Evolutionary conservation across 2,888 invertebrate genomes (phyloP).

Genomic region (Rotaria sp.): DNA sequence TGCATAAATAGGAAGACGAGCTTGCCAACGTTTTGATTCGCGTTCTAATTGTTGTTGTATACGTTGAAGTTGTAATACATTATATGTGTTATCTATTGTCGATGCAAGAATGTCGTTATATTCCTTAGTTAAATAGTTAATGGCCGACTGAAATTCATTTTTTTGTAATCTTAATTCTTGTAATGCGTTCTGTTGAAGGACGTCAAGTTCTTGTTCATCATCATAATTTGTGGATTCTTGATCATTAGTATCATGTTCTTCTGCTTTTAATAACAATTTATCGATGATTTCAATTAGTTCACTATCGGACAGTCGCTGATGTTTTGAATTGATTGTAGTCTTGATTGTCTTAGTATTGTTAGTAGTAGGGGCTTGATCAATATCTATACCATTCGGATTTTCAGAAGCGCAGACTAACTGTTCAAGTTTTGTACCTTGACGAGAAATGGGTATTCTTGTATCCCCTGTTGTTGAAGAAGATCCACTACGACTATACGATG

Average conservation of each 20-base stretch:
- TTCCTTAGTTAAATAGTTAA: background rate
- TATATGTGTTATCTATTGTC: background rate
- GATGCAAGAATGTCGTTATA: background rate
- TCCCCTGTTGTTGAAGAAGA: no score
- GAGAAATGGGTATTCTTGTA: no score
- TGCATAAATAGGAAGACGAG: conserved; percentile 50
- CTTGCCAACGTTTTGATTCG: conserved; percentile 45
- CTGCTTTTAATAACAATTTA: background rate
- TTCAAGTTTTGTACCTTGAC: background rate
- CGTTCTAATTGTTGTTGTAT: conserved; percentile 44
- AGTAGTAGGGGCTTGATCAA: background rate
- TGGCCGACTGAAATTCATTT: conserved; percentile 43
- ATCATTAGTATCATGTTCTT: background rate
- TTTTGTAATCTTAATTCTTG: conserved; percentile 44
- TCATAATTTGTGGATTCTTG: background rate
- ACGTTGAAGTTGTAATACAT: conserved; percentile 21
- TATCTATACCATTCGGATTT: background rate
- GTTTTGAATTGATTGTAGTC: background rate
- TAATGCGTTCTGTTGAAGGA: conserved; percentile 43
- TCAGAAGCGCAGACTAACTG: background rate
- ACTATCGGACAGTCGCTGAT: background rate
- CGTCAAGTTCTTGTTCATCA: background rate
- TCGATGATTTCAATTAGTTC: background rate
- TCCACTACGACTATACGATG: no score
- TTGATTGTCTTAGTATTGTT: background rate